Base-by-base conservation (phyloP, 2,797 vertebrate species). In the Melanotaenia pygmaea region DNA sequence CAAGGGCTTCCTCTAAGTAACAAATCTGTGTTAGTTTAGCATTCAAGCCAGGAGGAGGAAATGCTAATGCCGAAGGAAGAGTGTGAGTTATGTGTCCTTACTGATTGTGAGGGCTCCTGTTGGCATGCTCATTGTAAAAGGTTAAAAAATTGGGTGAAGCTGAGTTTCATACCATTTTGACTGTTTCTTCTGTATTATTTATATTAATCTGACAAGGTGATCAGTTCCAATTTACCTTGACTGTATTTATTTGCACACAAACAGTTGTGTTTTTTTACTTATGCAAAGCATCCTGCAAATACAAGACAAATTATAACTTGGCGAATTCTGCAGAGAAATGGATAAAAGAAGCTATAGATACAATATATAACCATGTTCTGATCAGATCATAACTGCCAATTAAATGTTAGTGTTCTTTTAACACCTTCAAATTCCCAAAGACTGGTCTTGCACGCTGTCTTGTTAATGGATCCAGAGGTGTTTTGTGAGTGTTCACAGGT, bases 1-100 rank as follows among this genome's bases (percentile, higher is more conserved):
- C 20, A 30, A 10, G 5, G 16, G 12, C 60, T 16, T 14, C 14
- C 59, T 40, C n/a, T 24, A 35, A 24, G 0, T 61, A 43, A 20
- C 13, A 40, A 50, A 69, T 72, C 54, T 18, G 57, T 5, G 53
- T 66, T 79, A 6, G 20, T 79, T 89, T 34, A 72, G 45, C 57
- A 68, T 76, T 89, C 80, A 86, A 59, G 70, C 76, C 71, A 56
- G 66, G 67, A 51, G 24, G 60, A 40, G 16, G 53, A 70, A 79
- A 81, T 81, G 66, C 67, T 79, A 71, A 76, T 71, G 67, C 47
- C 28, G 67, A 56, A 72, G 51, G 45, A 37, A 32, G 26, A 56
- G 22, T 0, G 7, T 38, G 72, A 34, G 47, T 70, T 77, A 12
- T 54, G 47, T 50, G 59, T 60, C 64, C 26, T 32, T 32, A 24